phyloP scores from a whole-genome alignment of 2,113 vertebrate species.

The Rostratula benghalensis region DNA sequence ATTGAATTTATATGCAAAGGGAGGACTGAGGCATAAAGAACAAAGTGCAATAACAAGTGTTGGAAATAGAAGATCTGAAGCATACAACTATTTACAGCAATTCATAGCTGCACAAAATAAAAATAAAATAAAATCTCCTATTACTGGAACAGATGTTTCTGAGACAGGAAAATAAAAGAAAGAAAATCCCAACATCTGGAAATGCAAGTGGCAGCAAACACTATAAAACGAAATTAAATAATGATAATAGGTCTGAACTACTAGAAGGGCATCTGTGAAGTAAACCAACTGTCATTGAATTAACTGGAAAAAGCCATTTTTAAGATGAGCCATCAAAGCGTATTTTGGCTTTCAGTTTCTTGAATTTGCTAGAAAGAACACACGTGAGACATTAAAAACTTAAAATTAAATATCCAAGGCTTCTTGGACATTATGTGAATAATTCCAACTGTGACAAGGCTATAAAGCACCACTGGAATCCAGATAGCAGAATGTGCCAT shows the following conservation, averaged over 20 bases:
- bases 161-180: neutral
- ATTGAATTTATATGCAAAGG: conserved; percentile 24
- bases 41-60: neutral
- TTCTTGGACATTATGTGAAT: neutral
- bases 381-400: neutral
- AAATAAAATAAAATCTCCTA: conserved; percentile 35
- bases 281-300: neutral
- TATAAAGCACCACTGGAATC: neutral
- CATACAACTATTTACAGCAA: conserved; percentile 7
- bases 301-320: conserved; percentile 10
- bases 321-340: neutral
- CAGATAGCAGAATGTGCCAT: neutral
- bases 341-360: neutral
- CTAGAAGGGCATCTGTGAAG: neutral
- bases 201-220: neutral
- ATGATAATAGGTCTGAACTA: neutral
- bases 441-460: neutral
- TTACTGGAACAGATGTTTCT: conserved; percentile 41
- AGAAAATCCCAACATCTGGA: conserved; percentile 27
- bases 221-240: neutral
- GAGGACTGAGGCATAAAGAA: neutral
- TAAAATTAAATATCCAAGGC: neutral
- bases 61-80: neutral
- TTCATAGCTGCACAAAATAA: neutral
- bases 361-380: neutral